Evolutionary conservation across 2,888 invertebrate species (phyloP).

Genomic region (Coelopa pilipes): DNA sequence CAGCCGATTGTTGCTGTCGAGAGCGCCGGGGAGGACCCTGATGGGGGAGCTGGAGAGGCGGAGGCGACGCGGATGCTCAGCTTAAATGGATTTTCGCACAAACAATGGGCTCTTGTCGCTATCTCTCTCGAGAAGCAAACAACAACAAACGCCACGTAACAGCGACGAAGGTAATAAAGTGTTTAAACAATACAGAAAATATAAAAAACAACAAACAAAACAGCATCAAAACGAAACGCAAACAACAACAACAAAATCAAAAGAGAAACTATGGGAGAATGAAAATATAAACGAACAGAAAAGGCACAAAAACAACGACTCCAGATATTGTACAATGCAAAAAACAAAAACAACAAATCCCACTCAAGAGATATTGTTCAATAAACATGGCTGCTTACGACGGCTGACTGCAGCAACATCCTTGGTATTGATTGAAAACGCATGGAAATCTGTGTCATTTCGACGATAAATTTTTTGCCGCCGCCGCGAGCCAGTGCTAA

Average conservation of each 20-base stretch:
- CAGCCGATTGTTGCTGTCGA: too few species aligned
- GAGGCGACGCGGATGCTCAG: too few species aligned
- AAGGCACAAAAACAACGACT: neutral
- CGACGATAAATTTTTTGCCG: slow-evolving; percentile 3
- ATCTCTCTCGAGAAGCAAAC: too few species aligned
- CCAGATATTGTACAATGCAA: neutral
- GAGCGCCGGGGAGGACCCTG: too few species aligned
- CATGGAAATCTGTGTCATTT: slow-evolving; percentile 22
- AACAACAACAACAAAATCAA: slow-evolving; percentile 18
- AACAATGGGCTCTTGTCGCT: too few species aligned
- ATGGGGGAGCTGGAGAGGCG: too few species aligned
- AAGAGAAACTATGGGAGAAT: slow-evolving; percentile 5
- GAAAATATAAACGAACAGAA: too few species aligned
- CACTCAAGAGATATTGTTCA: slow-evolving; percentile 11
- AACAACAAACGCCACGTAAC: too few species aligned
- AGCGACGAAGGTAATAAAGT: too few species aligned
- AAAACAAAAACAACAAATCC: neutral
- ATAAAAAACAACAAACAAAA: slow-evolving; percentile 25
- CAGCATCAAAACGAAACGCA: slow-evolving; percentile 29
- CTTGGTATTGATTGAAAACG: slow-evolving; percentile 25
- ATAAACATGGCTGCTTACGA: too few species aligned
- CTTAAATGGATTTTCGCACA: too few species aligned
- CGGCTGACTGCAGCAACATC: neutral
- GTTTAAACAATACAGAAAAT: slow-evolving; percentile 14
- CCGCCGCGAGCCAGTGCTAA: neutral